phyloP scores from a whole-genome alignment of 2,113 vertebrate species.

The Dipodomys merriami region DNA sequence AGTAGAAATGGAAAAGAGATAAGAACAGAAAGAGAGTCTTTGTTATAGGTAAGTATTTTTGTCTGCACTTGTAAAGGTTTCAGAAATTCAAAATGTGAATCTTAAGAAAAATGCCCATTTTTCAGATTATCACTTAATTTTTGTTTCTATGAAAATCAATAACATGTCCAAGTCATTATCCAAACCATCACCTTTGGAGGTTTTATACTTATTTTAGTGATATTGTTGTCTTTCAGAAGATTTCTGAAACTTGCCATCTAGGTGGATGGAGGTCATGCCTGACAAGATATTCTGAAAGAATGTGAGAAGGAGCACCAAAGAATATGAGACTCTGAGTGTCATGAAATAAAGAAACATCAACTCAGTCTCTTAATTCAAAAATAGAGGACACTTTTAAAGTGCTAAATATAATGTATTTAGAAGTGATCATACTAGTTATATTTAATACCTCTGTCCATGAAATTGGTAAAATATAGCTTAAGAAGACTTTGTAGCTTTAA shows the following conservation, averaged over 20 bases:
- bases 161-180: not conserved
- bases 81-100: constrained; percentile 18
- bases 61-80: not conserved
- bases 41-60: not conserved
- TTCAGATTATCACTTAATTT: not conserved
- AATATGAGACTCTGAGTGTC: not conserved
- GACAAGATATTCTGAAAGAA: not conserved
- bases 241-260: not conserved
- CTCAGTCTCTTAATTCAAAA: not conserved
- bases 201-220: not conserved
- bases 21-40: not conserved
- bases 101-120: not conserved
- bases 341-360: not conserved
- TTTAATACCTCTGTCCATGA: not conserved
- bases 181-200: not conserved
- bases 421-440: not conserved
- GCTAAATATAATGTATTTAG: not conserved
- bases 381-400: not conserved
- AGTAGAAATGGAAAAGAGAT: not conserved
- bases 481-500: not conserved
- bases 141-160: not conserved
- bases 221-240: not conserved
- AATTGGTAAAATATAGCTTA: not conserved
- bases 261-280: not conserved
- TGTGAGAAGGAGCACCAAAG: not conserved